Evolutionary conservation across 1,140 invertebrate species (phyloP), one percentile per base, ranked within the genome.

Genomic region (Yoshiicerus persimilis): DNA sequence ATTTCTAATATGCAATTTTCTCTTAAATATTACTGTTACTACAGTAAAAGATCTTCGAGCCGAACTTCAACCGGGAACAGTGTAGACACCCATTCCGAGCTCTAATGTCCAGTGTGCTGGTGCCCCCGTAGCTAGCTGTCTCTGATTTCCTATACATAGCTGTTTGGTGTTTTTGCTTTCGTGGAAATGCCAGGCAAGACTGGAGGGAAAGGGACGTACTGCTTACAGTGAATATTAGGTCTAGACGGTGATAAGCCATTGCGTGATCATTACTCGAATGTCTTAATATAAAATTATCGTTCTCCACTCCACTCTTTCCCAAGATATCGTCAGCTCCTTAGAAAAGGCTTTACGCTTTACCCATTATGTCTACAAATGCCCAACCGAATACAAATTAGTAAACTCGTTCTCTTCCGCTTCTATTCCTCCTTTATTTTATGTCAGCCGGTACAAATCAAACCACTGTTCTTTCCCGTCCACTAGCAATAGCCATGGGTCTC

Each of bases 231-330:
- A 38, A 34, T 80, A 80, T 80, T 32, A 80, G 75, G 75, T 80
- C 75, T 80, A 80, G 75, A 80, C 32, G 75, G 32, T 80, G 75
- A 80, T 80, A 80, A 80, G 75, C 34, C 75, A 34, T 80, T 80
- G 75, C 75, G 75, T 80, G 75, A 80, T 80, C 75, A 80, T 80
- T 80, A 80, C 75, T 38, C 34, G 27, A 80, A 80, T 80, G 75
- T 80, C 75, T 80, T 80, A 80, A 80, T 80, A 80, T 80, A 80
- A 80, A 80, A 80, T 80, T 80, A 80, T 80, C 75, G 75, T 80
- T 80, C n/a, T 80, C 75, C 75, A 80, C 34, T 80, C 75, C 66
- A 32, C 66, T 80, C 75, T 80, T 38, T 80, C 30, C 75, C 75
- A 30, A 80, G 32, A 80, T 32, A 80, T 80, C 75, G 34, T n/a